A percentile compares a stretch with the other conserved stretches of the same genome.
These are phyloP conservation scores for Dasyprocta punctata DNA, from an alignment of 2,113 vertebrate species.

Conservation along the genomic window DNA sequence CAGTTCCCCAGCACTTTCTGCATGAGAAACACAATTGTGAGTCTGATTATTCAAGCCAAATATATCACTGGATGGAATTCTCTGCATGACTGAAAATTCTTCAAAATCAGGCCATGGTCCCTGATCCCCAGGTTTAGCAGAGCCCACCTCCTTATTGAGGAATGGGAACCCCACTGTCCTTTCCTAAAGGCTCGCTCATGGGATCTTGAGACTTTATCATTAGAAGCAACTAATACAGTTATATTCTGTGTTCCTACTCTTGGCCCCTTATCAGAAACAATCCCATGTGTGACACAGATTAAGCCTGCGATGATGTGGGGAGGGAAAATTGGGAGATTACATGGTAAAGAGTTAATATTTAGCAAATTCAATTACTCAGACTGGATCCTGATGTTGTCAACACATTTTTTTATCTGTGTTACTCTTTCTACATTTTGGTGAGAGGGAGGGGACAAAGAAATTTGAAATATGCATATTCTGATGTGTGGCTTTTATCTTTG, in stretches of 20 bases:
- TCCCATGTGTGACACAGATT: not conserved
- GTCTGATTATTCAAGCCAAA: not conserved
- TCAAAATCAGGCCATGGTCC: not conserved
- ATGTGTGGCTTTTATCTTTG: not conserved
- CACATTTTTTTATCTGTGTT: not conserved
- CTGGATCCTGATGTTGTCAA: not conserved
- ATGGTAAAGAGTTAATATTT: not conserved
- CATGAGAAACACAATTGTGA: not conserved
- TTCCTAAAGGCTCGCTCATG: not conserved
- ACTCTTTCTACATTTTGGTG: not conserved
- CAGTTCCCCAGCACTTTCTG: no score
- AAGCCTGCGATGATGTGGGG: not conserved
- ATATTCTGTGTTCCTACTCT: not conserved
- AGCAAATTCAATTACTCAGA: not conserved
- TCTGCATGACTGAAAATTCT: not conserved
- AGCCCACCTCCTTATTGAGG: not conserved
- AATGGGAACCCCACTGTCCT: not conserved
- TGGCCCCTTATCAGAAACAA: not conserved
- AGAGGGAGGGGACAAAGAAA: not conserved
- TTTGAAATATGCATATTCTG: not conserved
- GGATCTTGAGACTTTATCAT: not conserved
- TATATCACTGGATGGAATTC: not conserved
- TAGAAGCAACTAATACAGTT: not conserved
- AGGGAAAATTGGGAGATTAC: not conserved
- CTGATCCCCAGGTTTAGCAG: not conserved